Percentiles rank a stretch among this genome's conserved stretches.
phyloP scores from a whole-genome alignment of 2,113 vertebrate genomes.

The Tragelaphus strepsiceros region DNA sequence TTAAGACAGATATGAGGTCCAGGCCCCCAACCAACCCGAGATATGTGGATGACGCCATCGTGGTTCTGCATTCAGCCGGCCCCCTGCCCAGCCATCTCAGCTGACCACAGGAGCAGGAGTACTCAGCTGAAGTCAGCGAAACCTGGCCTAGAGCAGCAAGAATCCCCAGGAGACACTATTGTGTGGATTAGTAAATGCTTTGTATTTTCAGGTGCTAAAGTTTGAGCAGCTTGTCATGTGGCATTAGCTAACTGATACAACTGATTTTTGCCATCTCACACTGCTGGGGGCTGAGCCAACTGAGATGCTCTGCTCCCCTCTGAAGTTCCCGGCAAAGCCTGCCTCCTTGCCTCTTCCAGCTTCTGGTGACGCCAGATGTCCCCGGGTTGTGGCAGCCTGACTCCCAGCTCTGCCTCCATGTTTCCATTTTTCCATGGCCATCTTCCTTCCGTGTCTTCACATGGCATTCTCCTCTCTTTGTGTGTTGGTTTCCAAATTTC shows the following conservation, averaged over 20 bases:
- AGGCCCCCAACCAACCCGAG: not conserved
- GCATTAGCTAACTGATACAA: not conserved
- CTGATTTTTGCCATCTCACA: not conserved
- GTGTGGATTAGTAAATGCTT: not conserved
- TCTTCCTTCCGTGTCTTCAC: not conserved
- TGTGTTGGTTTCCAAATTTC: not conserved
- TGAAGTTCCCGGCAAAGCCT: fast-evolving
- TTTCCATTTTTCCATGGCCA: not conserved
- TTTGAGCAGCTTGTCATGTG: not conserved
- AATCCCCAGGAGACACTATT: not conserved
- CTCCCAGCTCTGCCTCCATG: not conserved
- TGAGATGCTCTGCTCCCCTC: not conserved
- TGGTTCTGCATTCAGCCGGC: not conserved
- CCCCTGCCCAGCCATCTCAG: not conserved
- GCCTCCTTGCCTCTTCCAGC: not conserved
- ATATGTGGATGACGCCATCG: not conserved
- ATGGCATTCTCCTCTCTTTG: not conserved
- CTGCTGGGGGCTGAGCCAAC: not conserved
- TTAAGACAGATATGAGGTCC: not conserved
- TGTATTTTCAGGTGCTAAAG: not conserved
- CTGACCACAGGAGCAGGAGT: not conserved
- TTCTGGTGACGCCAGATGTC: not conserved
- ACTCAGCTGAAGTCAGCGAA: not conserved
- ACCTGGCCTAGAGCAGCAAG: not conserved
- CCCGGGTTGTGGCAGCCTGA: not conserved